phyloP scores from a whole-genome alignment of 1,140 invertebrate genomes.

The Scaptomyza montana region DNA sequence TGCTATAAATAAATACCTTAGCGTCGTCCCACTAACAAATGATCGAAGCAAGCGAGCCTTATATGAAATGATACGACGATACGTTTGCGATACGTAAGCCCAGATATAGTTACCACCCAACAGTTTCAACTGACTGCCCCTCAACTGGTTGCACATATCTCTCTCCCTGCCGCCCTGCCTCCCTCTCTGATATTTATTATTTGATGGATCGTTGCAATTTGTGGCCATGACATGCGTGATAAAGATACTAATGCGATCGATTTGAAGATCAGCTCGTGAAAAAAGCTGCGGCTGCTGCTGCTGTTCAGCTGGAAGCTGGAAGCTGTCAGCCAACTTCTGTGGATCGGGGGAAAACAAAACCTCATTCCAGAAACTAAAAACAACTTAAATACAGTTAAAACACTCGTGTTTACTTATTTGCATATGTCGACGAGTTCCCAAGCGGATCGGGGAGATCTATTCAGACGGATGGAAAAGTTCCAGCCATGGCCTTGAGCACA shows the following conservation, averaged over 20 bases:
- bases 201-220: slow-evolving; percentile 81
- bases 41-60: slow-evolving; percentile 66
- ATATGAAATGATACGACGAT: slow-evolving; percentile 32
- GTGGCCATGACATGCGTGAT: slow-evolving; percentile 71
- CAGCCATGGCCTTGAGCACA: slow-evolving; percentile 38
- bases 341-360: slow-evolving; percentile 14
- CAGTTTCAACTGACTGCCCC: slow-evolving; percentile 22
- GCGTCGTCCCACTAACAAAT: slow-evolving; percentile 63
- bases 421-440: background rate
- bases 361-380: slow-evolving; percentile 20
- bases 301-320: slow-evolving; percentile 59
- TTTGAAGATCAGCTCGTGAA: slow-evolving; percentile 52
- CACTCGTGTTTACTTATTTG: slow-evolving; percentile 43
- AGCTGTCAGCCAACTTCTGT: slow-evolving; percentile 43
- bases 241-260: slow-evolving; percentile 79
- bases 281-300: slow-evolving; percentile 3
- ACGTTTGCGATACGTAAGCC: slow-evolving; percentile 59
- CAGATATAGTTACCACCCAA: slow-evolving; percentile 72
- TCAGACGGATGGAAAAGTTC: slow-evolving; percentile 56
- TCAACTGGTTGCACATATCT: slow-evolving; percentile 64
- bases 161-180: background rate
- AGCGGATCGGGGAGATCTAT: too few species aligned
- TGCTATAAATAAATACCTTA: slow-evolving; percentile 77
- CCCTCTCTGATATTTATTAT: slow-evolving; percentile 33
- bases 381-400: slow-evolving; percentile 54